phyloP scores from a whole-genome alignment of 1,140 invertebrate genomes.

The Leptopilina boulardi region DNA sequence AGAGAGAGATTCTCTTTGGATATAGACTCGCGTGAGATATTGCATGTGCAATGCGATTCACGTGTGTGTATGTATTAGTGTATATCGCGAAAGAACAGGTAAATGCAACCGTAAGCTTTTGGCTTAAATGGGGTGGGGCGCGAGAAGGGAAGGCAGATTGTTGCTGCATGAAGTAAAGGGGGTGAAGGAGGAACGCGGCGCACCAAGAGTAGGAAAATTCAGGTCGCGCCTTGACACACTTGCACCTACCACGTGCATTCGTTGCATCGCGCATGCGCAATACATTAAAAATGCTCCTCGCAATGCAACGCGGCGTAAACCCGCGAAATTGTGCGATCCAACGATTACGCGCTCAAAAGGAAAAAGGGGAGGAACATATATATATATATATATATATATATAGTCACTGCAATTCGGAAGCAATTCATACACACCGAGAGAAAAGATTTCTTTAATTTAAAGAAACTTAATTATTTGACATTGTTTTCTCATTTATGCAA shows the following conservation, averaged over 20 bases:
- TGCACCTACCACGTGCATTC: constrained; percentile 76
- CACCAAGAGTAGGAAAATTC: constrained; percentile 74
- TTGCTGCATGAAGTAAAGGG: not conserved
- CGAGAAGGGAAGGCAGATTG: constrained; percentile 4
- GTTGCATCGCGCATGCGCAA: constrained; percentile 66
- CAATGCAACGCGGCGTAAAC: not conserved
- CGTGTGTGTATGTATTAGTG: constrained; percentile 35
- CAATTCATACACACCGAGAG: too few species aligned
- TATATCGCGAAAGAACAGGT: constrained; percentile 37
- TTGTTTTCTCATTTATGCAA: too few species aligned
- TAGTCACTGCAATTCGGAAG: not conserved
- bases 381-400: not conserved
- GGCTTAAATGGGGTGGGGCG: constrained; percentile 33
- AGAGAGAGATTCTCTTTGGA: not conserved
- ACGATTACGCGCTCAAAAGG: constrained; percentile 51
- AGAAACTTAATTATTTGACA: too few species aligned
- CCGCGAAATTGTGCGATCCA: constrained; percentile 52
- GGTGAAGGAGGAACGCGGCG: constrained; percentile 24
- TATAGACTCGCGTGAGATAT: constrained; percentile 48
- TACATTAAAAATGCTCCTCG: constrained; percentile 25
- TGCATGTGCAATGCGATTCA: constrained; percentile 45
- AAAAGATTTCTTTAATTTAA: too few species aligned
- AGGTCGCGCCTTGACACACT: constrained; percentile 77
- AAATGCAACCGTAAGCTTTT: constrained; percentile 22
- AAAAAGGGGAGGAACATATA: constrained; percentile 47